These are phyloP conservation scores for Uloborus plumipes DNA, from an alignment of 2,888 invertebrate genomes.

Conservation along the genomic window DNA sequence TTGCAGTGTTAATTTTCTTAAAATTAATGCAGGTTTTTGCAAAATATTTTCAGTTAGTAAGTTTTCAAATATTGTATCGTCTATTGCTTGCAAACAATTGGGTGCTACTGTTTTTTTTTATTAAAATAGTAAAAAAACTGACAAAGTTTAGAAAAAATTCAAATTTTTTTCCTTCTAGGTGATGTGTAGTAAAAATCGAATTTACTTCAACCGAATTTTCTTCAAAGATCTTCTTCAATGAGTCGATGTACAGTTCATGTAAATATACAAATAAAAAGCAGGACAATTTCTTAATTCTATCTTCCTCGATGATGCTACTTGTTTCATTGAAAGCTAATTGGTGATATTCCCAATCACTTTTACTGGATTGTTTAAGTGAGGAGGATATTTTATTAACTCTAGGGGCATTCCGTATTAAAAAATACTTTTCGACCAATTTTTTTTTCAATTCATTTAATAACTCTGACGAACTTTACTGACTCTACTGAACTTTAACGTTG, in stretches of 20 bases:
- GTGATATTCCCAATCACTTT: not conserved
- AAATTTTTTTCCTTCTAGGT: not conserved
- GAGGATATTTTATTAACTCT: not conserved
- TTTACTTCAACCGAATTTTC: not conserved
- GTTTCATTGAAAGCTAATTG: not conserved
- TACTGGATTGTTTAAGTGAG: not conserved
- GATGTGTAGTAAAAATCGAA: not conserved
- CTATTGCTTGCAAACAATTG: not conserved
- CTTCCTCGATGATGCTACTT: not conserved
- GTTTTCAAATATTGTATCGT: not conserved
- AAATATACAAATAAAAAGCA: not conserved
- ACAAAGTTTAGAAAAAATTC: not conserved
- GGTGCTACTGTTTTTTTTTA: constrained; percentile 2
- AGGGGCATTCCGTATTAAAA: not conserved
- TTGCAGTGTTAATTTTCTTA: not conserved
- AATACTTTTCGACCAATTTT: not conserved
- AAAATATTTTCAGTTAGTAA: not conserved
- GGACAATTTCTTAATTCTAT: not conserved
- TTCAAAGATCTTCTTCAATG: not conserved
- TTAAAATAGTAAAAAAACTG: not conserved
- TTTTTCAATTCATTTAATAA: not conserved
- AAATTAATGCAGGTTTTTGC: constrained; percentile 4
- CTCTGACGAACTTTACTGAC: no score
- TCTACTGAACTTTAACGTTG: no score
- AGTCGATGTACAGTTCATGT: not conserved